phyloP scores from a whole-genome alignment of 2,797 vertebrate genomes.

The Catamblyrhynchus diadema region DNA sequence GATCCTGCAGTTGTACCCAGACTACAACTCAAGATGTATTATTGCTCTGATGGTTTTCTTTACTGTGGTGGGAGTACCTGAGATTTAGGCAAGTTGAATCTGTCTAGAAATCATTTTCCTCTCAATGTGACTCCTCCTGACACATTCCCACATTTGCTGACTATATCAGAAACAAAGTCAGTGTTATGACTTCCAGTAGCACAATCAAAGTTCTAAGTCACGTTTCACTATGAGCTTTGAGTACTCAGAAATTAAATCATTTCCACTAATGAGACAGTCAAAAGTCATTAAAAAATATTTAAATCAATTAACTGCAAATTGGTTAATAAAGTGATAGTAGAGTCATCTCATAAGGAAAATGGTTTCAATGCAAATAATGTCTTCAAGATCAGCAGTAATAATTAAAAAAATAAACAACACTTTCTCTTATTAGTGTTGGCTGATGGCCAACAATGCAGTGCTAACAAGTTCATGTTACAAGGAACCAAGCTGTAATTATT shows the following conservation, averaged over 20 bases:
- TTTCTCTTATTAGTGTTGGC: background rate
- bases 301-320: background rate
- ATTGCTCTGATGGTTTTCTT: background rate
- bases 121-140: background rate
- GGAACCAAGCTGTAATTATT: background rate
- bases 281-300: background rate
- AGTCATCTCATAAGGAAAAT: background rate
- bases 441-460: background rate
- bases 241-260: background rate
- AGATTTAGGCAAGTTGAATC: background rate
- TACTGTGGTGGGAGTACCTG: background rate
- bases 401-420: background rate
- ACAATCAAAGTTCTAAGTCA: conserved; percentile 1
- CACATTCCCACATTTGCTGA: background rate
- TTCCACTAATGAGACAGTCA: background rate
- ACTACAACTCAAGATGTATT: rapidly evolving
- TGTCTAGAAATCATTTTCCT: background rate
- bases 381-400: background rate
- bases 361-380: background rate
- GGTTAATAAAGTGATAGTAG: background rate
- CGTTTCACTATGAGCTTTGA: background rate
- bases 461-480: background rate
- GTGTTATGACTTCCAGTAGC: background rate
- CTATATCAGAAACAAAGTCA: background rate
- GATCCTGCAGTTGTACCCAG: background rate